Evolutionary conservation across 2,888 invertebrate species (phyloP), one percentile per base, ranked within the genome.

Genomic region (Macrophya annulata): DNA sequence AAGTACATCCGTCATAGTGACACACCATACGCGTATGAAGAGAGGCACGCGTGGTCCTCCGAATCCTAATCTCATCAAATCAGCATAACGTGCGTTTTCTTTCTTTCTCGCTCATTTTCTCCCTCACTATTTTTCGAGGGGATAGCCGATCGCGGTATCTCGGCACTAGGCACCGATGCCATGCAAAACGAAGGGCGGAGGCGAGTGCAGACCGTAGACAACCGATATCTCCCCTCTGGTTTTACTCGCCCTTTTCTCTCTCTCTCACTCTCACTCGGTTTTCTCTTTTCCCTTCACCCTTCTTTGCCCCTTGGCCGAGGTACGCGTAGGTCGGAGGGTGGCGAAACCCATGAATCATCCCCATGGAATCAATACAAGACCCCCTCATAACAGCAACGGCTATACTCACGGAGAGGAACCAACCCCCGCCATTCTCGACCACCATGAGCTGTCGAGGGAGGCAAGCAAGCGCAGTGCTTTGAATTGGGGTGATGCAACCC

Each of bases 291-390:
- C 74, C 48, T 37, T 31, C 9, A 3, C 17, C 77, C 51, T 17
- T 68, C 15, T n/a, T n/a, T 68, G 31, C 77, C 77, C 77, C 31
- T 40, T 51, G 25, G 51, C 15, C 77, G n/a, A 43, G 68, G 31
- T 68, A 84, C 85, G 77, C 84, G 83, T n/a, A 65, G 86, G 85
- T 83, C 86, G 79, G 88, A 84, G 83, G 76, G 68, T 83, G 48
- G 71, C 48, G 68, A 72, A 88, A 87, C 90, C 91, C 91, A 92
- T 92, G 93, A 92, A 92, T 92, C 93, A 93, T 92, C 92, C 92
- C 90, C 89, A 88, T 89, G 89, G 90, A 93, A 92, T 92, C 92
- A 91, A 93, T 92, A 92, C 92, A 90, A 91, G 90, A 83, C 68
- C 37, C 68, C 81, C 83, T 83, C 81, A 81, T 81, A 62, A 74